These are phyloP conservation scores for Thyatira batis DNA, from an alignment of 2,888 invertebrate genomes.

Conservation along the genomic window DNA sequence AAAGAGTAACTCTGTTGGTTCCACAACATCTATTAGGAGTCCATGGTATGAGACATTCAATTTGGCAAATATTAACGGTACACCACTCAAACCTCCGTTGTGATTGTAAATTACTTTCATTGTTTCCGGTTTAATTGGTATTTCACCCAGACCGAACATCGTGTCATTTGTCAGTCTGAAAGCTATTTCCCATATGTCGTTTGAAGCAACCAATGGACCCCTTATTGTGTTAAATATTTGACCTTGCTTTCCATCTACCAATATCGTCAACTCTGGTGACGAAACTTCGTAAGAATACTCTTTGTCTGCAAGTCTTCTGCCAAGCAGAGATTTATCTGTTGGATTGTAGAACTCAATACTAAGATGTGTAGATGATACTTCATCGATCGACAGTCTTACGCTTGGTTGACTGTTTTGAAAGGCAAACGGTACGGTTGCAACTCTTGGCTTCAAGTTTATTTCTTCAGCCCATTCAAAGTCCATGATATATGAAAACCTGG, in stretches of 20 bases:
- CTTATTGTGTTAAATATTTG: conserved; percentile 76
- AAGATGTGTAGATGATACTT: conserved; percentile 61
- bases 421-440: conserved; percentile 56
- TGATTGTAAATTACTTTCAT: conserved; percentile 74
- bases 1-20: conserved; percentile 81
- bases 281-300: conserved; percentile 50
- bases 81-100: conserved; percentile 59
- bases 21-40: conserved; percentile 72
- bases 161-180: conserved; percentile 76
- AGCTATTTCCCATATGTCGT: conserved; percentile 84
- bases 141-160: conserved; percentile 82
- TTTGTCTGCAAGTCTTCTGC: conserved; percentile 48
- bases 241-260: conserved; percentile 50
- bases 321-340: conserved; percentile 26
- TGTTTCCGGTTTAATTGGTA: conserved; percentile 57
- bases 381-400: conserved; percentile 61
- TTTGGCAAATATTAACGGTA: conserved; percentile 80
- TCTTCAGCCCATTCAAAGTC: conserved; percentile 59
- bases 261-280: conserved; percentile 56
- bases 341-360: conserved; percentile 61
- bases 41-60: conserved; percentile 80
- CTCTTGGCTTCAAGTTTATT: conserved; percentile 50
- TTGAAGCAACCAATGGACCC: conserved; percentile 83
- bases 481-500: conserved; percentile 73
- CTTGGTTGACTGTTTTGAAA: conserved; percentile 43